phyloP scores from a whole-genome alignment of 2,113 vertebrate species.

The Psilopogon haemacephalus region DNA sequence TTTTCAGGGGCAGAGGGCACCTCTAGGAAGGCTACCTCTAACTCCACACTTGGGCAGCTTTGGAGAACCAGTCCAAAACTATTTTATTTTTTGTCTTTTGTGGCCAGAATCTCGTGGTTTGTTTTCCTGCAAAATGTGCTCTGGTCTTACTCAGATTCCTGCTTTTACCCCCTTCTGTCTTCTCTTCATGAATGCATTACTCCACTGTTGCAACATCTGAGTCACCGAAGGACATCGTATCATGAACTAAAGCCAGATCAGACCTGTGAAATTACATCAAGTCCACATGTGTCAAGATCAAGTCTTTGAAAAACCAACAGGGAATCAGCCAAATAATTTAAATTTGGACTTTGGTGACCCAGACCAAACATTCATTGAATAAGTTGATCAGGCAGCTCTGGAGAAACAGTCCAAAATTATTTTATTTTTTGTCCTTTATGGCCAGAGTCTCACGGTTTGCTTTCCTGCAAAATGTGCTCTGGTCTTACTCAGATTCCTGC shows the following conservation, averaged over 20 bases:
- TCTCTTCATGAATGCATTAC: neutral
- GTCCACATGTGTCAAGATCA: neutral
- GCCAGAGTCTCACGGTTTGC: neutral
- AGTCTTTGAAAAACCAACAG: neutral
- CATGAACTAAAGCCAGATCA: neutral
- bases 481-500: neutral
- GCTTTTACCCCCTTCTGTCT: neutral
- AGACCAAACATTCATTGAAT: neutral
- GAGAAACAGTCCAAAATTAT: neutral
- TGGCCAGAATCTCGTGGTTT: neutral
- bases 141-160: neutral
- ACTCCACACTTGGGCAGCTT: neutral
- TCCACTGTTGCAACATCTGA: neutral
- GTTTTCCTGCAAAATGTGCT: neutral
- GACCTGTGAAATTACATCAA: neutral
- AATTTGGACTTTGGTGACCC: neutral
- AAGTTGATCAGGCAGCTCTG: neutral
- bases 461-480: neutral
- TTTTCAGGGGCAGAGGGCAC: neutral
- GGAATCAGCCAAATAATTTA: neutral
- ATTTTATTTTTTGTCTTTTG: neutral
- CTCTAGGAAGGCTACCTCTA: neutral
- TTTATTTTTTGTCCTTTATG: neutral
- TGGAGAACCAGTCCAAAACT: neutral
- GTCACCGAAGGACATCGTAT: neutral